Percentiles rank a stretch among this genome's conserved stretches.
Conservation (phyloP, 35 echinoderm and acorn worm species). For the Ophioderma brevispina region DNA sequence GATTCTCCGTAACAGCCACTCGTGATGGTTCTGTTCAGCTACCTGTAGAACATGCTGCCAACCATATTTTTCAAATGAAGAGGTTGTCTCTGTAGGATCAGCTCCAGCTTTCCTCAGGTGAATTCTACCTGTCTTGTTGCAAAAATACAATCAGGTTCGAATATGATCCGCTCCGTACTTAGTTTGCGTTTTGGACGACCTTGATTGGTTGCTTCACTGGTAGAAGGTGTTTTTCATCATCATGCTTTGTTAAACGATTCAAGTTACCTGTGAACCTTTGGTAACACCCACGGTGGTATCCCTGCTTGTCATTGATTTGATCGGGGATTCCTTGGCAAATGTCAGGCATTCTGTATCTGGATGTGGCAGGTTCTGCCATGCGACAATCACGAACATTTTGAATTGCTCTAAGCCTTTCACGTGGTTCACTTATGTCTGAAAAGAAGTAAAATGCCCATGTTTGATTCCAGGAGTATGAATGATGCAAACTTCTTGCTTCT, state of each 20-base stretch:
- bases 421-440: too few species aligned
- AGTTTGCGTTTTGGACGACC: neutral
- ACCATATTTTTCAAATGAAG: neutral
- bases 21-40: neutral
- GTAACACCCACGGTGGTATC: neutral
- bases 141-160: neutral
- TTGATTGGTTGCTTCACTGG: neutral
- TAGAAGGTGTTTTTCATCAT: neutral
- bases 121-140: neutral
- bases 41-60: neutral
- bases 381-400: too few species aligned
- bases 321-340: too few species aligned
- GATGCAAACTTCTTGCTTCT: too few species aligned
- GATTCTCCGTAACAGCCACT: neutral
- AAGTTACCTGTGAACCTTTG: neutral
- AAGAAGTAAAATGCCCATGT: too few species aligned
- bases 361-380: too few species aligned
- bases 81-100: neutral
- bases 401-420: too few species aligned
- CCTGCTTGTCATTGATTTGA: neutral
- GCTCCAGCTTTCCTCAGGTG: neutral
- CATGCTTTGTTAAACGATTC: neutral
- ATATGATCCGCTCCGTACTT: neutral
- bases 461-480: too few species aligned
- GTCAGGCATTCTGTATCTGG: too few species aligned